These are phyloP conservation scores for Geotrypetes seraphini DNA, from an alignment of 2,797 vertebrate genomes.

Conservation along the genomic window DNA sequence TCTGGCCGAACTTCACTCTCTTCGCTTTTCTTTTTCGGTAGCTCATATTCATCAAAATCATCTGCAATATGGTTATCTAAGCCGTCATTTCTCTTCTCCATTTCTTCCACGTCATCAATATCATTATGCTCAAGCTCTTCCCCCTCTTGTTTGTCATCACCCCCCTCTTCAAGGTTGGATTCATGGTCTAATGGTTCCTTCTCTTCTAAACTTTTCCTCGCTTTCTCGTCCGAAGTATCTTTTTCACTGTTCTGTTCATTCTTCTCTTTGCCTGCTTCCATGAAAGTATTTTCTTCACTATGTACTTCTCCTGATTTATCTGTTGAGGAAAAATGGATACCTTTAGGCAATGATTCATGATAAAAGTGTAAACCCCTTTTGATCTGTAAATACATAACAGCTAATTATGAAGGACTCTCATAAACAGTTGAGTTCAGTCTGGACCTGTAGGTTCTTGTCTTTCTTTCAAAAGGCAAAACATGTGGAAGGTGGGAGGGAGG, in stretches of 20 bases:
- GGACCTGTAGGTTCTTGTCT: too few species aligned
- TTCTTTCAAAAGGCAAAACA: too few species aligned
- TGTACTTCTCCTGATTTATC: background rate
- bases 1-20: background rate
- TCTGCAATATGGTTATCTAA: slow-evolving; percentile 20
- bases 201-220: slow-evolving; percentile 22
- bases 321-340: too few species aligned
- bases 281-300: slow-evolving; percentile 3
- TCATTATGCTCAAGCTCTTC: slow-evolving; percentile 19
- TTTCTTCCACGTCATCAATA: slow-evolving; percentile 11
- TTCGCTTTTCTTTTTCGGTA: background rate
- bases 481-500: too few species aligned
- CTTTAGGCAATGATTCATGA: too few species aligned
- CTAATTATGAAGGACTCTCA: too few species aligned
- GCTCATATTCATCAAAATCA: slow-evolving; percentile 2
- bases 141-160: background rate
- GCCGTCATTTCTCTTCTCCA: slow-evolving; percentile 3
- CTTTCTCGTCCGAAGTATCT: slow-evolving; percentile 16
- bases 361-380: too few species aligned
- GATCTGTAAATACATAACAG: too few species aligned
- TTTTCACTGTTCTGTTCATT: slow-evolving; percentile 21
- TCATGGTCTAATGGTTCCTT: slow-evolving; percentile 2
- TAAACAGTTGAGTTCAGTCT: too few species aligned
- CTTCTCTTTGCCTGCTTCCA: slow-evolving; percentile 16
- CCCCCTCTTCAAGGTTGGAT: background rate